Conservation (phyloP, 2,113 vertebrate species). For the Ivindomyrus marchei region DNA sequence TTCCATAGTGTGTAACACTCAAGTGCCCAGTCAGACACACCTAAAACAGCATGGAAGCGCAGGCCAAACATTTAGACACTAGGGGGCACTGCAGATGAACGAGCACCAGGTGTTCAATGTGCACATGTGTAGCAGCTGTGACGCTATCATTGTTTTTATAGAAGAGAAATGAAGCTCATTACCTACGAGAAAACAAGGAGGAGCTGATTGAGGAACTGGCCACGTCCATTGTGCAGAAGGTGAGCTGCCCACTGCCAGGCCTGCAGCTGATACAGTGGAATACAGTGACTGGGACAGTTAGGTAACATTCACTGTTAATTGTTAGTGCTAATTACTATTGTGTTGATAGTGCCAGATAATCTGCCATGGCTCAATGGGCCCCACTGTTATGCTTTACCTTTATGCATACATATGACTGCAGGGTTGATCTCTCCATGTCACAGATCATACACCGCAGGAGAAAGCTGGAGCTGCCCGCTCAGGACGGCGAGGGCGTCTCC, state of each 20-base stretch:
- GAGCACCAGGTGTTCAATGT: background rate
- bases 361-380: background rate
- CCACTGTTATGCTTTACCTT: background rate
- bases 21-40: background rate
- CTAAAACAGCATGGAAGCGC: background rate
- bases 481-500: constrained; percentile 41
- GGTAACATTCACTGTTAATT: background rate
- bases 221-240: constrained; percentile 90
- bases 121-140: background rate
- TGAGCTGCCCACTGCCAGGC: constrained; percentile 44
- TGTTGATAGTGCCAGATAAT: background rate
- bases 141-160: constrained; percentile 35
- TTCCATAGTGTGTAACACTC: background rate
- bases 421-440: background rate
- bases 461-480: constrained; percentile 66
- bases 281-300: background rate
- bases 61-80: background rate
- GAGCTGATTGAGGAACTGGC: constrained; percentile 94
- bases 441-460: constrained; percentile 83
- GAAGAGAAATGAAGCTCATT: constrained; percentile 92
- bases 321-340: background rate
- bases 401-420: background rate
- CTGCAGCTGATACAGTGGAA: background rate
- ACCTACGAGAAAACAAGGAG: constrained; percentile 87
- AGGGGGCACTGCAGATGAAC: background rate